These are phyloP conservation scores for Agapostemon virescens DNA, from an alignment of 2,888 invertebrate species.

Conservation along the genomic window DNA sequence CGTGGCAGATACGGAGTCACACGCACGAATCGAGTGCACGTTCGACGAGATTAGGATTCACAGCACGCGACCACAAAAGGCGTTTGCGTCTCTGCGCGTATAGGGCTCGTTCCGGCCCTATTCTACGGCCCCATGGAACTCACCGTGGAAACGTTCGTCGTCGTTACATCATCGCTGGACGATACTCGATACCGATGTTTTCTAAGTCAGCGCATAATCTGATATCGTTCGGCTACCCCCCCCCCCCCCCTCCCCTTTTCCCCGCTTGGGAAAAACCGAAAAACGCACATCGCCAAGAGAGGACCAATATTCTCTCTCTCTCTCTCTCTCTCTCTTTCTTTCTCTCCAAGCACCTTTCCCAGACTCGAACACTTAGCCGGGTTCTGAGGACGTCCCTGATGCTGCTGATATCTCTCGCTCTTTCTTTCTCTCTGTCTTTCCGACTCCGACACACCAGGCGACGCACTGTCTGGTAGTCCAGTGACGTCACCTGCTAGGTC, in stretches of 20 bases:
- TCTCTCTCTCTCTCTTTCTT: neutral
- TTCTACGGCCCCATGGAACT: constrained; percentile 41
- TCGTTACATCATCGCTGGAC: constrained; percentile 70
- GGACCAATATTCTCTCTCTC: neutral
- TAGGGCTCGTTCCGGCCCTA: constrained; percentile 57
- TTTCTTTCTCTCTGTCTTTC: neutral
- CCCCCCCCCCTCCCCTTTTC: neutral
- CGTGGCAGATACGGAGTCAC: constrained; percentile 39
- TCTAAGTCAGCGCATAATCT: constrained; percentile 76
- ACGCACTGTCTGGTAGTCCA: constrained; percentile 73
- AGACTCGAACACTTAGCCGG: constrained; percentile 2
- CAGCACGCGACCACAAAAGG: constrained; percentile 59
- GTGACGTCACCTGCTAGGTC: constrained; percentile 65
- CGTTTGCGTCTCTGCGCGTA: constrained; percentile 48
- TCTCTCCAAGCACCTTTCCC: constrained; percentile 6
- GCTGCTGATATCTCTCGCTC: constrained; percentile 44
- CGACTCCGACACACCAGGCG: constrained; percentile 60
- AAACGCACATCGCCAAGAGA: constrained; percentile 1
- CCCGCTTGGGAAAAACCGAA: constrained; percentile 36
- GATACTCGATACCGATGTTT: constrained; percentile 74
- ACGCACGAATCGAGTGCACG: constrained; percentile 33
- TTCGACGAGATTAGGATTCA: constrained; percentile 55
- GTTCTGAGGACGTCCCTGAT: constrained; percentile 63
- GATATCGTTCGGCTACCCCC: constrained; percentile 64
- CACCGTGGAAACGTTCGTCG: constrained; percentile 49